Conservation (phyloP, 1,140 invertebrate genomes). For the Brachionus calyciflorus region DNA sequence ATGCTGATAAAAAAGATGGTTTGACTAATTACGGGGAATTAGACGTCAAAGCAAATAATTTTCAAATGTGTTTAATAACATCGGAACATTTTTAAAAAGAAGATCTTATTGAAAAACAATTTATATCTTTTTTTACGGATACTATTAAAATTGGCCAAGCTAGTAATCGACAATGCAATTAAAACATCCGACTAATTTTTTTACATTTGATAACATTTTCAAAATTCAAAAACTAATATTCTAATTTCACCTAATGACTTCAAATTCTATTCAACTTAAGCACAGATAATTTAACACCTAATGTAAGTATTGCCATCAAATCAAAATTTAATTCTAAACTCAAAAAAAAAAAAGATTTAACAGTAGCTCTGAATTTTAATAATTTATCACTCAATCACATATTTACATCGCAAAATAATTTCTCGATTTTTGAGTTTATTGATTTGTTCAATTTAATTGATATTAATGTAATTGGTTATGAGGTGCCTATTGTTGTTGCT, state of each 20-base stretch:
- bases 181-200: constrained; percentile 3
- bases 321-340: too few species aligned
- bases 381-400: constrained; percentile 35
- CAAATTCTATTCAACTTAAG: not conserved
- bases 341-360: too few species aligned
- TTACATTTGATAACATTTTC: not conserved
- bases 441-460: constrained; percentile 86
- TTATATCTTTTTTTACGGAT: not conserved
- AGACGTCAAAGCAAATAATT: not conserved
- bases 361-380: constrained; percentile 59
- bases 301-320: too few species aligned
- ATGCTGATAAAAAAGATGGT: not conserved
- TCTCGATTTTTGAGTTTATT: constrained; percentile 62
- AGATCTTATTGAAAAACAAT: constrained; percentile 5
- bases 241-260: not conserved
- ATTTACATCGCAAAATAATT: not conserved
- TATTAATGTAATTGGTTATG: constrained; percentile 82
- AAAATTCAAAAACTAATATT: not conserved
- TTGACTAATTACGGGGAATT: constrained; percentile 1
- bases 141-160: not conserved
- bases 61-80: constrained; percentile 9
- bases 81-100: not conserved
- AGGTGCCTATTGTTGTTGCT: constrained; percentile 78
- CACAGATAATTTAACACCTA: not conserved
- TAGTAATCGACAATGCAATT: not conserved